Base-by-base conservation (phyloP, 2,888 invertebrate species). In the Phalangium opilio region DNA sequence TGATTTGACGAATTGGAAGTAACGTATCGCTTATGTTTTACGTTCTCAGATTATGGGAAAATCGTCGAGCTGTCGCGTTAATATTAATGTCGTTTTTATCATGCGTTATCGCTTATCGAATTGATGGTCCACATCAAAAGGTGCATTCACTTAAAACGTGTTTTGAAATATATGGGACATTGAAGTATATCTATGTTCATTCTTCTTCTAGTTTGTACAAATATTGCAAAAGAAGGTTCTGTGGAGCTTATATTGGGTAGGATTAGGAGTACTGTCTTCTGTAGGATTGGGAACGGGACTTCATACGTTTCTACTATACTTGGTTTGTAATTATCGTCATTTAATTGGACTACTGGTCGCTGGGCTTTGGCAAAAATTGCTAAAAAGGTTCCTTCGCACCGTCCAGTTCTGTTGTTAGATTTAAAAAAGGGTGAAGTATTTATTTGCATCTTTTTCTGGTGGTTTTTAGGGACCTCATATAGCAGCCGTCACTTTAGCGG, bases 261-360 rank as follows among this genome's bases (percentile, higher is more conserved):
- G 84, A 11, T 75, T 95, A 42, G 98, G 98, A 14, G 83, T 99
- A 35, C 75, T 96, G 57, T 96, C 95, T 36, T 95, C 95, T 0
- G 91, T 98, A 47, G 98, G 98, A 1, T 75, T 99, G 45, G 98
- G 98, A 36, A 95, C 96, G 0, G 98, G 98, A 1, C 75, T 99
- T 46, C 98, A 99, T 68, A 99, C 98, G 50, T 99, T 99, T 73
- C 75, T 99, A 44, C 73, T 99, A 51, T 99, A 98, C 69, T 72
- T 99, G 63, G 72, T 71, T 57, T 62, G 64, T 33, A 36, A 27
- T 7, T 27, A 27, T 27, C 27, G 8, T 27, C 4, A n/a, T n/a
- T n/a, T n/a, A n/a, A n/a, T n/a, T n/a, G n/a, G n/a, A n/a, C n/a
- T n/a, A n/a, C n/a, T n/a, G n/a, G n/a, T n/a, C n/a, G n/a, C n/a